Conservation (phyloP, 2,888 invertebrate species). For the Drosophila acutilabella region DNA sequence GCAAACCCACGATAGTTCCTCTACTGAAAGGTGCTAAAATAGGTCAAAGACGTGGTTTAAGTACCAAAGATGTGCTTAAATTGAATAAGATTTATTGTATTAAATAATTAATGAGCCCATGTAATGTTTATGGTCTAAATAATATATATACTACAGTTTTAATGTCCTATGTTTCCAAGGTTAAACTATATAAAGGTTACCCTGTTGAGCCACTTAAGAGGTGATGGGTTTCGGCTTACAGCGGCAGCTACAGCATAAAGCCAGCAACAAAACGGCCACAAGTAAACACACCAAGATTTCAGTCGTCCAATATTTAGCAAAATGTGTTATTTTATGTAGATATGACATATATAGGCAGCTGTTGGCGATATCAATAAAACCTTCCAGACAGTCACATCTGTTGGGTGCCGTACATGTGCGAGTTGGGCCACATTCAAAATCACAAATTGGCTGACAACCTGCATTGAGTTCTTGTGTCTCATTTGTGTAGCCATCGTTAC, state of each 20-base stretch:
- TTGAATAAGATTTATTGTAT: conserved; percentile 50
- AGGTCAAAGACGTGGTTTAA: conserved; percentile 67
- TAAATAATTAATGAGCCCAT: too few relatives aligned
- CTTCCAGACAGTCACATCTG: conserved; percentile 10
- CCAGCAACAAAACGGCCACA: too few relatives aligned
- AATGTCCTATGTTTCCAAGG: too few relatives aligned
- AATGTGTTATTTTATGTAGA: too few relatives aligned
- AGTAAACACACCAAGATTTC: too few relatives aligned
- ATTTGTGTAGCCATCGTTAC: conserved; percentile 2
- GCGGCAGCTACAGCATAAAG: too few relatives aligned
- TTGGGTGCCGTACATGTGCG: conserved; percentile 19
- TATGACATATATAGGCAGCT: not conserved
- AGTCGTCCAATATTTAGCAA: too few relatives aligned
- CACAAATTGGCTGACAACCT: conserved; percentile 10
- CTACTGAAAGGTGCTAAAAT: conserved; percentile 47
- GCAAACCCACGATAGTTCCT: conserved; percentile 88
- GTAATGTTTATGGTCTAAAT: too few relatives aligned
- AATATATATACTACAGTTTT: too few relatives aligned
- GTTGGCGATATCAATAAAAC: not conserved
- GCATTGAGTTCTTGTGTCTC: not conserved
- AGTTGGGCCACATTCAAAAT: conserved; percentile 2
- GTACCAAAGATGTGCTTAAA: conserved; percentile 61
- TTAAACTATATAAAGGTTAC: too few relatives aligned
- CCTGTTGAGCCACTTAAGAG: too few relatives aligned
- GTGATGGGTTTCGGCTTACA: too few relatives aligned